Percentiles rank a stretch among this genome's conserved stretches.
phyloP scores from a whole-genome alignment of 2,113 vertebrate genomes.

The Trogon melanurus region DNA sequence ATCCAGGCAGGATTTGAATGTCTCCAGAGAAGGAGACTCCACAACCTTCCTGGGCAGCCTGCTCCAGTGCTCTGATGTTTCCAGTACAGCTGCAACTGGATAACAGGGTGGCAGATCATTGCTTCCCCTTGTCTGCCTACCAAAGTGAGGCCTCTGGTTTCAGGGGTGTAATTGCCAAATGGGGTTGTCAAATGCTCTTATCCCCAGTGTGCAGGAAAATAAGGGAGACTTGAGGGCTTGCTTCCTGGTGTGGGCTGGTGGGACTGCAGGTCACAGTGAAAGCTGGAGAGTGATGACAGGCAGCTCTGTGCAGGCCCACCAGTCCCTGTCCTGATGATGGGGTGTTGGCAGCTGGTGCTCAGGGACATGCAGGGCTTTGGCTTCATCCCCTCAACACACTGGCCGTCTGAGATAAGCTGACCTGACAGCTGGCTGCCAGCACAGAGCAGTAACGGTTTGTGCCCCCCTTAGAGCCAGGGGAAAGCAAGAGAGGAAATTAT shows the following conservation, averaged over 20 bases:
- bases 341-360: background rate
- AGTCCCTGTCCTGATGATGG: background rate
- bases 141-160: background rate
- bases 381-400: background rate
- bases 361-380: conserved; percentile 16
- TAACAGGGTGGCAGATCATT: fast-evolving
- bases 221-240: background rate
- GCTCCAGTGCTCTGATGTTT: too few species aligned
- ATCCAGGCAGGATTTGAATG: too few species aligned
- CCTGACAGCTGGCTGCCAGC: conserved; percentile 51
- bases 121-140: background rate
- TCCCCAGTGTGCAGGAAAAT: background rate
- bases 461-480: conserved; percentile 1
- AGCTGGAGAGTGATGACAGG: conserved; percentile 21
- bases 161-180: background rate
- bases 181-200: background rate
- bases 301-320: background rate
- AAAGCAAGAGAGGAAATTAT: background rate
- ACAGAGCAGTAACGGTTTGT: background rate
- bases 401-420: conserved; percentile 33
- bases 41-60: too few species aligned
- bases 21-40: too few species aligned
- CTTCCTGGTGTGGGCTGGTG: background rate
- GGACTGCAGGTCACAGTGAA: background rate
- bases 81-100: background rate